phyloP scores from a whole-genome alignment of 2,888 invertebrate species.

The Chloroclysta siterata region DNA sequence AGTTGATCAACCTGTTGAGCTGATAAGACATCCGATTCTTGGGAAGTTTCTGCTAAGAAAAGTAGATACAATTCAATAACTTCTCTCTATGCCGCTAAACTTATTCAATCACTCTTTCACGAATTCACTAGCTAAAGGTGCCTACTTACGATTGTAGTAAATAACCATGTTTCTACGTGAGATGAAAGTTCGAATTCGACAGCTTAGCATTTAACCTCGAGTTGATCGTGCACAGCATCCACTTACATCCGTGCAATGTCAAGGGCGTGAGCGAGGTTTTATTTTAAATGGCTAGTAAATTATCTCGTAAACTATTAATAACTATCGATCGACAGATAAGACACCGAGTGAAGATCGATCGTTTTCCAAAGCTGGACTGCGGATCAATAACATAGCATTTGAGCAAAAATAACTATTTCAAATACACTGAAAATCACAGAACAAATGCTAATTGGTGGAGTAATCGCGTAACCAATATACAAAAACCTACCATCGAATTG shows the following conservation, averaged over 20 bases:
- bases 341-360: no score
- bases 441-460: no score
- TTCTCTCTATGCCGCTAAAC: neutral
- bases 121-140: neutral
- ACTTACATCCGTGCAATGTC: constrained; percentile 15
- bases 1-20: no score
- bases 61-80: neutral
- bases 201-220: constrained; percentile 17
- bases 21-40: neutral
- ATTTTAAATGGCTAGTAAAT: neutral
- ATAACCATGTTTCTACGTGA: constrained; percentile 11
- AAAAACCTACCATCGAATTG: no score
- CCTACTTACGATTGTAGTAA: neutral
- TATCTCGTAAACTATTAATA: no score
- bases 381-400: no score
- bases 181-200: constrained; percentile 17
- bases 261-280: constrained; percentile 3
- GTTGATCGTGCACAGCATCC: constrained; percentile 14
- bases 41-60: neutral
- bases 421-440: no score
- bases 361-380: no score
- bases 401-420: no score
- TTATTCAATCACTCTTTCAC: neutral
- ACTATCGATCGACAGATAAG: no score
- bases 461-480: no score